Percentiles rank a stretch among this genome's conserved stretches.
Conservation (phyloP, 2,888 invertebrate species). For the Latheticus oryzae region DNA sequence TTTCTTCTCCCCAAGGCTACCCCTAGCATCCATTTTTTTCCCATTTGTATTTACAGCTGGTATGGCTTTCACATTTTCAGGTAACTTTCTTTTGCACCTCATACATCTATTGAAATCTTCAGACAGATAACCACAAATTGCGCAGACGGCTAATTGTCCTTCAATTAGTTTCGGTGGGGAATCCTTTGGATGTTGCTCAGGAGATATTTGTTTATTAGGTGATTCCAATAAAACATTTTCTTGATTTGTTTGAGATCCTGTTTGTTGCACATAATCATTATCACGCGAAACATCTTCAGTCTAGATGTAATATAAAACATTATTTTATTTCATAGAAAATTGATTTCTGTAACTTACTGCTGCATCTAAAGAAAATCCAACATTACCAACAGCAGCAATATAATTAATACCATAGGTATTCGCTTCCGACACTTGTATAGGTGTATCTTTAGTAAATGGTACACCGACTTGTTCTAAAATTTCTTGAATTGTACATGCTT, state of each 20-base stretch:
- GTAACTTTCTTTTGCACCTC: conserved; percentile 77
- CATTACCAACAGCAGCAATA: conserved; percentile 77
- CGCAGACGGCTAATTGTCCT: conserved; percentile 83
- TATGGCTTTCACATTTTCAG: conserved; percentile 76
- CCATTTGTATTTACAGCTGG: conserved; percentile 48
- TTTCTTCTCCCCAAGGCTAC: conserved; percentile 23
- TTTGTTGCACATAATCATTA: conserved; percentile 10
- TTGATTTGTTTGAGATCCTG: too few species aligned
- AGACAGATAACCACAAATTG: conserved; percentile 83
- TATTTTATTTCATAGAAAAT: neutral
- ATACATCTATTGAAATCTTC: conserved; percentile 84
- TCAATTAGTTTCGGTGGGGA: conserved; percentile 71
- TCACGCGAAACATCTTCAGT: conserved; percentile 11
- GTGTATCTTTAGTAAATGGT: conserved; percentile 76
- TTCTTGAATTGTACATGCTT: conserved; percentile 85
- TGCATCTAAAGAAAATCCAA: conserved; percentile 37
- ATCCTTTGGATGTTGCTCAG: conserved; percentile 51
- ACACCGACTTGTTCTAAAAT: conserved; percentile 83
- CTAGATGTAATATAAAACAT: too few species aligned
- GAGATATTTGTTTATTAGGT: conserved; percentile 20
- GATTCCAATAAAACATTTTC: too few species aligned
- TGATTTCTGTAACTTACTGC: conserved; percentile 13
- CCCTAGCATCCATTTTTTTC: conserved; percentile 33
- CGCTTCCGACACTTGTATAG: conserved; percentile 80
- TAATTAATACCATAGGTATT: conserved; percentile 82